Evolutionary conservation across 2,797 vertebrate genomes (phyloP), one percentile per base, ranked within the genome.

Genomic region (Botia kubotai): DNA sequence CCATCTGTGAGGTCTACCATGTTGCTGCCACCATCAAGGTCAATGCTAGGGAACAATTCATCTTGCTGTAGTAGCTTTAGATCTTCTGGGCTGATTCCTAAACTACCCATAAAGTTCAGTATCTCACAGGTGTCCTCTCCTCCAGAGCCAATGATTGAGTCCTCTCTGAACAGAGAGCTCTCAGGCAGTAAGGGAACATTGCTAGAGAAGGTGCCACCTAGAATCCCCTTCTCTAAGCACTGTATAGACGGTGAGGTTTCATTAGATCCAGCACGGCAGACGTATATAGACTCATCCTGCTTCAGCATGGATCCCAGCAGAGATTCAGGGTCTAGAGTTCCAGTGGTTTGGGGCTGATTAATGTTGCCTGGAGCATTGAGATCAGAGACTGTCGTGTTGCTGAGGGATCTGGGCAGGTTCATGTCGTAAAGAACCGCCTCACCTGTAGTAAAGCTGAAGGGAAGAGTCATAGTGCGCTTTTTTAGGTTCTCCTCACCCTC

Each of bases 81-180:
- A 29, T 85, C 81, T 48, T 79, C 78, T 85, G 80, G 63, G 14
- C 10, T 90, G 81, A 52, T 88, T 82, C 92, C 95, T 14, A 96
- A 85, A 84, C 67, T 93, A 85, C 91, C 92, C 95, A 96, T 95
- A 72, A 95, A 94, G 83, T 83, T 91, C 75, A 93, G 93, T 86
- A 96, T 86, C 63, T 96, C 95, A 73, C 53, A 89, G 66, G 83
- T 94, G 63, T 84, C 92, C 82, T 95, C 93, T 62, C 86, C 82
- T 73, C 12, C 21, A 79, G 89, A 83, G 60, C 87, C 88, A 4
- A 84, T 78, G 13, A 85, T 75, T 23, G 89, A 83, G 43, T 95
- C 92, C 73, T 50, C 90, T 84, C 92, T 94, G 43, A 93, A 85
- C 68, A 87, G 5, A n/a, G 2, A 86, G n/a, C 87, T 91, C 84